Evolutionary conservation across 2,113 vertebrate species (phyloP).

Genomic region (Percina caprodes): DNA sequence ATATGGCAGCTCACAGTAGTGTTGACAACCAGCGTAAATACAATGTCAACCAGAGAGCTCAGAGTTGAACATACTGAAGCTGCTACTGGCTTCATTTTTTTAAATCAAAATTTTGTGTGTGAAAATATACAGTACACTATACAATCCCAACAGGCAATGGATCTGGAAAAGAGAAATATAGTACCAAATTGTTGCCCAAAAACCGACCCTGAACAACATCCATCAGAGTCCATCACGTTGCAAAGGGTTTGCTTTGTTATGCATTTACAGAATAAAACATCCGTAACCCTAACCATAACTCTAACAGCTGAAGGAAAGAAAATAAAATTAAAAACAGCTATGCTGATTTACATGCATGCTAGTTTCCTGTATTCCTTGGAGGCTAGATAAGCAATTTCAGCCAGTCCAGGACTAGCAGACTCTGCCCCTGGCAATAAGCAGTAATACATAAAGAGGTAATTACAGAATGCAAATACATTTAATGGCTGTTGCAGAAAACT

Average conservation of each 20-base stretch:
- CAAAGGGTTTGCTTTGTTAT: background rate
- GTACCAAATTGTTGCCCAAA: background rate
- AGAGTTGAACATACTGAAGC: background rate
- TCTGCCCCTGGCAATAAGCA: no score
- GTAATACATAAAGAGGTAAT: no score
- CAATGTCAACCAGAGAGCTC: background rate
- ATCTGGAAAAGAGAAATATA: background rate
- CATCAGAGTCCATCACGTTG: background rate
- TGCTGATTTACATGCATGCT: no score
- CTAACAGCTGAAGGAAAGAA: no score
- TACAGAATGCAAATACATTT: no score
- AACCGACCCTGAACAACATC: background rate
- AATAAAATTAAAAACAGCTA: no score
- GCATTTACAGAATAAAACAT: background rate
- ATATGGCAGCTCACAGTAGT: background rate
- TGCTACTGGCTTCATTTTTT: background rate
- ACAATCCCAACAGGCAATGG: background rate
- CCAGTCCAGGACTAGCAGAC: no score
- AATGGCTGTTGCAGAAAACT: background rate
- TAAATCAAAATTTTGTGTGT: background rate
- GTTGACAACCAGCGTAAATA: slow-evolving; percentile 19
- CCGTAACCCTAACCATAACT: no score
- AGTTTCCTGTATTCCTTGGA: no score
- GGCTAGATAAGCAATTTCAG: no score
- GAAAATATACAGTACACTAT: background rate